Evolutionary conservation across 2,888 invertebrate genomes (phyloP).

Genomic region (Smittia sp.): DNA sequence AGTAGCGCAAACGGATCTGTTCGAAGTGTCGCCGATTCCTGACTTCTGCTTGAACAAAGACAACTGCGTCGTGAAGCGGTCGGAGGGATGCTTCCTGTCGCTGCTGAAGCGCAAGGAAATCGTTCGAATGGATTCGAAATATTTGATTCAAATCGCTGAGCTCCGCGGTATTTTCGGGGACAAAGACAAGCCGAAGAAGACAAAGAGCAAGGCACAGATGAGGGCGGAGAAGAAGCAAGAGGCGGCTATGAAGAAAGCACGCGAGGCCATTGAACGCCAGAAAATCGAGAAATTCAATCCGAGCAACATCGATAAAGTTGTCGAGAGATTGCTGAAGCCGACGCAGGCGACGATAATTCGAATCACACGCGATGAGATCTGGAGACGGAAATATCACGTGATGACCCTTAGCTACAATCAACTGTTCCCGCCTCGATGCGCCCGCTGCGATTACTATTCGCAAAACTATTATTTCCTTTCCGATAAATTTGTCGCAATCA

Average conservation of each 20-base stretch:
- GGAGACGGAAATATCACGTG: constrained; percentile 30
- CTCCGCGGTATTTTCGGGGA: constrained; percentile 71
- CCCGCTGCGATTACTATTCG: constrained; percentile 39
- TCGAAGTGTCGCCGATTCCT: constrained; percentile 63
- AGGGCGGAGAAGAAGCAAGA: constrained; percentile 51
- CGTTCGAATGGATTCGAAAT: constrained; percentile 74
- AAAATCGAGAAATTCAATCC: constrained; percentile 28
- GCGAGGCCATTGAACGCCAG: constrained; percentile 29
- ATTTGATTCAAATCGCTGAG: constrained; percentile 81
- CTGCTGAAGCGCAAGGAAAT: constrained; percentile 62
- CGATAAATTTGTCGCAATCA: constrained; percentile 34
- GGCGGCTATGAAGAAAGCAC: constrained; percentile 44
- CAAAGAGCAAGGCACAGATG: constrained; percentile 50
- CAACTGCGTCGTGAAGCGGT: constrained; percentile 52
- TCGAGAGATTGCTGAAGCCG: constrained; percentile 38
- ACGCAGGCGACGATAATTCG: constrained; percentile 39
- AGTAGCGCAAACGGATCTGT: constrained; percentile 54
- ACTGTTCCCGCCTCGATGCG: constrained; percentile 39
- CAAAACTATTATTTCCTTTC: constrained; percentile 35
- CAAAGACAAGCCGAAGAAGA: constrained; percentile 52
- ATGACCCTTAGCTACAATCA: constrained; percentile 23
- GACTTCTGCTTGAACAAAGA: constrained; percentile 58
- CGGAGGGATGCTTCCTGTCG: constrained; percentile 60
- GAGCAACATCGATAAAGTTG: constrained; percentile 33
- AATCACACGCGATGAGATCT: constrained; percentile 38